Conservation (phyloP, 2,888 invertebrate genomes). For the Carcina quercana region DNA sequence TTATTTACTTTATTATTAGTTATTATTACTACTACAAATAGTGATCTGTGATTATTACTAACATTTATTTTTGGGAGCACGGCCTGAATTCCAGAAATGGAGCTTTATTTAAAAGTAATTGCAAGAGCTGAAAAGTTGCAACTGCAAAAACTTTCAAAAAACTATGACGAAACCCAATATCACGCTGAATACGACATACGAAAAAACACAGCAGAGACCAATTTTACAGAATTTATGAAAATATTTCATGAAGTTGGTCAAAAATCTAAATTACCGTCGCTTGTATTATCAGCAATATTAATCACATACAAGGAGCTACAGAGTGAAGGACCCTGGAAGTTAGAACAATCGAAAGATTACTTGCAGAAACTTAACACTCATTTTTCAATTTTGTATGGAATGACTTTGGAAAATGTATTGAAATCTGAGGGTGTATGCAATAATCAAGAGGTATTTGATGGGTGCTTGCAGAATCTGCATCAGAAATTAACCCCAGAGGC, state of each 20-base stretch:
- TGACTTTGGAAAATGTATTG: slow-evolving; percentile 32
- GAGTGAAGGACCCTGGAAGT: slow-evolving; percentile 39
- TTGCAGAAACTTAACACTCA: slow-evolving; percentile 30
- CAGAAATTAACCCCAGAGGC: slow-evolving; percentile 37
- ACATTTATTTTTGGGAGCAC: too few species aligned
- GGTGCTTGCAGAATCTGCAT: slow-evolving; percentile 40
- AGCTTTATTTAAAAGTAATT: too few species aligned
- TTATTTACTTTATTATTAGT: too few species aligned
- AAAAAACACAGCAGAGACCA: slow-evolving; percentile 28
- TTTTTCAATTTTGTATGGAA: slow-evolving; percentile 33
- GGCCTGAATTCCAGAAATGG: too few species aligned
- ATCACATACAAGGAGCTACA: slow-evolving; percentile 42
- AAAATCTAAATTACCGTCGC: slow-evolving; percentile 21
- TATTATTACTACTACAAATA: too few species aligned
- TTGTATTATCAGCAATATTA: slow-evolving; percentile 34
- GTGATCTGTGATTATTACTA: too few species aligned
- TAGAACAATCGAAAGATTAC: slow-evolving; percentile 26
- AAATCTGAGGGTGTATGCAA: slow-evolving; percentile 20
- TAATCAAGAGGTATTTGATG: slow-evolving; percentile 46
- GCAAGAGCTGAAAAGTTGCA: too few species aligned
- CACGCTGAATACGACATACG: slow-evolving; percentile 41
- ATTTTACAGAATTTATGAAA: slow-evolving; percentile 30
- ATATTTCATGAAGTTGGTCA: slow-evolving; percentile 30
- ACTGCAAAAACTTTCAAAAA: slow-evolving; percentile 39
- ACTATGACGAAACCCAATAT: slow-evolving; percentile 35